These are phyloP conservation scores for Mesorhabditis sp. DNA, from an alignment of 2,888 invertebrate genomes.

Conservation along the genomic window DNA sequence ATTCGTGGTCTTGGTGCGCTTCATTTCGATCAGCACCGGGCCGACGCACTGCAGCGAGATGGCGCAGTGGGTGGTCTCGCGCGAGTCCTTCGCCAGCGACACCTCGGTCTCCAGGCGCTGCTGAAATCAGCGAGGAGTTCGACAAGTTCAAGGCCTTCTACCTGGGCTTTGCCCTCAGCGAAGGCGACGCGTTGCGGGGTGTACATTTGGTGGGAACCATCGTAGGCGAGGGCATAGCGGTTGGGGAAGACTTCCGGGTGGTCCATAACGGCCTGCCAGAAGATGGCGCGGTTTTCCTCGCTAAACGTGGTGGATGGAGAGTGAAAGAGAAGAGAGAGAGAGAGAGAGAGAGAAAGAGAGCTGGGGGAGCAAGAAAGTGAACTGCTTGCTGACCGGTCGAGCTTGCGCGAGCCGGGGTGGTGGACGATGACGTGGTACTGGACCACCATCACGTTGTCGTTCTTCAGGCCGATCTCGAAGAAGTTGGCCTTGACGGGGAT, in stretches of 20 bases:
- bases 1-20: constrained; percentile 37
- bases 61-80: constrained; percentile 38
- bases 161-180: constrained; percentile 35
- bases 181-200: constrained; percentile 37
- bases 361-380: not conserved
- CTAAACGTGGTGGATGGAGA: constrained; percentile 20
- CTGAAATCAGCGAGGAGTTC: constrained; percentile 12
- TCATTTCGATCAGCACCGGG: constrained; percentile 45
- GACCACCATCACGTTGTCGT: constrained; percentile 37
- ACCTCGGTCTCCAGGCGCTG: constrained; percentile 38
- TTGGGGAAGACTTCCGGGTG: constrained; percentile 40
- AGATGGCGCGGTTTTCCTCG: constrained; percentile 49
- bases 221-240: constrained; percentile 49
- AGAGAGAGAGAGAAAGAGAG: not conserved
- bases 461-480: constrained; percentile 41
- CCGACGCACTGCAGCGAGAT: constrained; percentile 42
- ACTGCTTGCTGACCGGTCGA: constrained; percentile 35
- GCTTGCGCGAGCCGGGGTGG: constrained; percentile 46
- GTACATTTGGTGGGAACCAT: constrained; percentile 49
- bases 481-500: constrained; percentile 47
- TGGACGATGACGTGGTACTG: constrained; percentile 54
- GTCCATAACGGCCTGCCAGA: constrained; percentile 49
- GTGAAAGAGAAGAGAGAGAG: not conserved
- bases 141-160: constrained; percentile 9
- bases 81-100: constrained; percentile 39